Percentiles rank a stretch among this genome's conserved stretches.
phyloP scores from a whole-genome alignment of 2,888 invertebrate genomes.

The Unio pictorum region DNA sequence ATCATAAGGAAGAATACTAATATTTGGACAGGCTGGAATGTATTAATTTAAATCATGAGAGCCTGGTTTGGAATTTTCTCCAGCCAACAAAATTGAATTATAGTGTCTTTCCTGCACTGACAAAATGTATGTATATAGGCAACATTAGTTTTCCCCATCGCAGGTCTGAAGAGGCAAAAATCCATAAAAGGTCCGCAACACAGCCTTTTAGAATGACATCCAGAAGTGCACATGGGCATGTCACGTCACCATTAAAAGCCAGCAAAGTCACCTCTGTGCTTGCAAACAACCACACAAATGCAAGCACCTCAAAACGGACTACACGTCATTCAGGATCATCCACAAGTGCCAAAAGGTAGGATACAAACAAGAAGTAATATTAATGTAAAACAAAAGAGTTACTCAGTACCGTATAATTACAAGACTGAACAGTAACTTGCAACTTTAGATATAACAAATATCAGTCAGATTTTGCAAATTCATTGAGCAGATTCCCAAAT shows the following conservation, averaged over 20 bases:
- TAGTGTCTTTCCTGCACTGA: too few relatives aligned
- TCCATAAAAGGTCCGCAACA: conserved; percentile 63
- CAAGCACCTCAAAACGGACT: conserved; percentile 49
- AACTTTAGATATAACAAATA: too few relatives aligned
- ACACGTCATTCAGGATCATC: conserved; percentile 53
- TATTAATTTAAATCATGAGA: too few relatives aligned
- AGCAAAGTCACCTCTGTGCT: conserved; percentile 59
- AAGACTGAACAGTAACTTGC: too few relatives aligned
- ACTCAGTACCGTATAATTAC: conserved; percentile 5
- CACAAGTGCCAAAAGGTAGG: conserved; percentile 61
- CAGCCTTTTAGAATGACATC: conserved; percentile 57
- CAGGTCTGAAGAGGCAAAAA: conserved; percentile 62
- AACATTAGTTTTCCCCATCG: conserved; percentile 15
- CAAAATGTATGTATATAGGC: too few relatives aligned
- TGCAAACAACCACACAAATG: conserved; percentile 49
- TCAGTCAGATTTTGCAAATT: too few relatives aligned
- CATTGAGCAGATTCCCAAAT: too few relatives aligned
- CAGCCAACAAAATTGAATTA: too few relatives aligned
- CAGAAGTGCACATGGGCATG: conserved; percentile 62
- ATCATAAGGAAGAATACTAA: too few relatives aligned
- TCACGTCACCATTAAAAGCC: conserved; percentile 64
- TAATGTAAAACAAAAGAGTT: conserved; percentile 7
- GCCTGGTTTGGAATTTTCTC: too few relatives aligned
- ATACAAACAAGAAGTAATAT: conserved; percentile 7
- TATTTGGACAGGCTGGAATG: too few relatives aligned